A percentile compares a stretch with the other conserved stretches of the same genome.
These are phyloP conservation scores for Vesta saturnalis DNA, from an alignment of 2,888 invertebrate genomes.

Conservation along the genomic window DNA sequence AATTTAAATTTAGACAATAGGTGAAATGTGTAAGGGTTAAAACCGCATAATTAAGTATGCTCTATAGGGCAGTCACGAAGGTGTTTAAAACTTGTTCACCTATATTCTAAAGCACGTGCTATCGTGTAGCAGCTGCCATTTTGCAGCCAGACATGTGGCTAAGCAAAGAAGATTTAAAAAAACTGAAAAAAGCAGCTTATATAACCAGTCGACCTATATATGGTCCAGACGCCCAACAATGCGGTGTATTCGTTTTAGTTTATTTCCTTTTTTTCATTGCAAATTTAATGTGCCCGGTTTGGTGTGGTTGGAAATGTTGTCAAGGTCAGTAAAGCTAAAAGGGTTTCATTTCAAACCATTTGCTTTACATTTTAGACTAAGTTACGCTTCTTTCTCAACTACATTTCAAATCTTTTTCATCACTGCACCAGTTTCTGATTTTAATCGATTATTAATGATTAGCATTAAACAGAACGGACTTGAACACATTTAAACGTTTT, in stretches of 20 bases:
- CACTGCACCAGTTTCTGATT: neutral
- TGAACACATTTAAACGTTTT: neutral
- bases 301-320: slow-evolving; percentile 43
- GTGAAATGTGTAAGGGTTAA: slow-evolving; percentile 29
- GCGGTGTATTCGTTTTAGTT: slow-evolving; percentile 46
- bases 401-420: neutral
- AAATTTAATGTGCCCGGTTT: slow-evolving; percentile 50
- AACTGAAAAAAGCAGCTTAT: slow-evolving; percentile 44
- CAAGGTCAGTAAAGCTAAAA: slow-evolving; percentile 51
- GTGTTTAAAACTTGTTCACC: slow-evolving; percentile 50
- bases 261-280: slow-evolving; percentile 46
- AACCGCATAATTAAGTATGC: slow-evolving; percentile 32
- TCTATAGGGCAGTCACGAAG: slow-evolving; percentile 45
- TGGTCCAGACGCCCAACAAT: slow-evolving; percentile 61
- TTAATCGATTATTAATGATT: neutral
- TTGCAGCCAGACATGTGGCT: slow-evolving; percentile 48
- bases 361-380: slow-evolving; percentile 22
- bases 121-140: slow-evolving; percentile 58
- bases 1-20: slow-evolving; percentile 26
- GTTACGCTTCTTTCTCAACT: neutral
- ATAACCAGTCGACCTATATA: slow-evolving; percentile 58
- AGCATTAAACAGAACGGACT: neutral
- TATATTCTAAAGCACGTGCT: slow-evolving; percentile 55
- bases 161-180: slow-evolving; percentile 37
- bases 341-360: slow-evolving; percentile 28